These are phyloP conservation scores for Tiphia femorata DNA, from an alignment of 2,888 invertebrate species.

Conservation along the genomic window DNA sequence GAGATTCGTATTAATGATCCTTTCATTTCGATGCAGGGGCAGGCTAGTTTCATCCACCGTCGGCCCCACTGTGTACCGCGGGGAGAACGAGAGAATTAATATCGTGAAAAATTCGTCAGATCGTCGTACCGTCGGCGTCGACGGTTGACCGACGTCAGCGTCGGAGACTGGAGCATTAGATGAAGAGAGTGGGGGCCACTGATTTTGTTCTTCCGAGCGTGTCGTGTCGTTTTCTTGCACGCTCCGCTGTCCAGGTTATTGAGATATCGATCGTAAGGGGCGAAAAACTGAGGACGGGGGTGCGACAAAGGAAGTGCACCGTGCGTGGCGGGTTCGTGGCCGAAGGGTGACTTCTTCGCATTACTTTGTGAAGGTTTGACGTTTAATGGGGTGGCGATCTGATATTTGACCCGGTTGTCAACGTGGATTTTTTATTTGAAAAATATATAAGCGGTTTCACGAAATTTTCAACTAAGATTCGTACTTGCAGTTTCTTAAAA, in stretches of 20 bases:
- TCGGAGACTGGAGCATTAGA: not conserved
- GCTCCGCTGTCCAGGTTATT: not conserved
- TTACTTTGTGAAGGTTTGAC: too few relatives aligned
- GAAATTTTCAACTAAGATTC: too few relatives aligned
- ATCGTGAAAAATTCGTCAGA: constrained; percentile 38
- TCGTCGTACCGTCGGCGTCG: too few relatives aligned
- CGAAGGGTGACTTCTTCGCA: too few relatives aligned
- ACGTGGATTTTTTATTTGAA: too few relatives aligned
- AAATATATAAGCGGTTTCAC: too few relatives aligned
- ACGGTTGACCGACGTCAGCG: not conserved
- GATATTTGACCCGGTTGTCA: too few relatives aligned
- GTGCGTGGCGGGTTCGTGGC: too few relatives aligned
- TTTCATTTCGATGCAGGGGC: constrained; percentile 44
- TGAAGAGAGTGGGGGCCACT: not conserved
- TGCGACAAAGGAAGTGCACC: too few relatives aligned
- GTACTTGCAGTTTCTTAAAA: too few relatives aligned
- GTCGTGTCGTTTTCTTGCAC: not conserved
- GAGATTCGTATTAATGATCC: constrained; percentile 58
- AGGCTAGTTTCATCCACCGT: constrained; percentile 35
- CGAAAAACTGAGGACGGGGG: too few relatives aligned
- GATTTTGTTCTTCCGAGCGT: not conserved
- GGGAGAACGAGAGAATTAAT: constrained; percentile 42
- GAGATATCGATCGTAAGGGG: not conserved
- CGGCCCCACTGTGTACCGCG: constrained; percentile 28
- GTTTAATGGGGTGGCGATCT: too few relatives aligned